phyloP scores from a whole-genome alignment of 2,797 vertebrate genomes.

The Otolemur crassicaudatus region DNA sequence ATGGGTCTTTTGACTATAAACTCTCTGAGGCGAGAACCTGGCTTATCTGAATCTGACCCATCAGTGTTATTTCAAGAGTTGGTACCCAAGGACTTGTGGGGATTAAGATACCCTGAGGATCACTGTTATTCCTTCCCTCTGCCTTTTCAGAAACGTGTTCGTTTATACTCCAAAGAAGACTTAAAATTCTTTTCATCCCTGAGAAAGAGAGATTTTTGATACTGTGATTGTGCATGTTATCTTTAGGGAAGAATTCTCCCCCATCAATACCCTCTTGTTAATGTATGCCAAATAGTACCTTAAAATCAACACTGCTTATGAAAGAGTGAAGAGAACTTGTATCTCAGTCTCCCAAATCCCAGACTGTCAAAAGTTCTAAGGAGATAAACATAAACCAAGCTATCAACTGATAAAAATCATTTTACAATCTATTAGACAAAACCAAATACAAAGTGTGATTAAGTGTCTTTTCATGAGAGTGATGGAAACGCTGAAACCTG shows the following conservation, averaged over 20 bases:
- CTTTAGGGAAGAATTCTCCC: constrained; percentile 7
- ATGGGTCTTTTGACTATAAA: not conserved
- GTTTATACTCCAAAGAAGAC: not conserved
- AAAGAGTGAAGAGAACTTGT: not conserved
- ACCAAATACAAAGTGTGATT: constrained; percentile 62
- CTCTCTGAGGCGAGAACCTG: not conserved
- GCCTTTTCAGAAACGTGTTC: not conserved
- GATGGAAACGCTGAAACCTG: not conserved
- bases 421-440: constrained; percentile 45
- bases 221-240: not conserved
- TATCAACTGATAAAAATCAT: constrained; percentile 50
- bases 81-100: not conserved
- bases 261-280: not conserved
- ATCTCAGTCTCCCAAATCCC: constrained; percentile 4
- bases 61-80: not conserved
- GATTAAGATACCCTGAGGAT: not conserved
- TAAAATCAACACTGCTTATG: not conserved
- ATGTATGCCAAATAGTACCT: not conserved
- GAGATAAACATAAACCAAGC: constrained; percentile 1
- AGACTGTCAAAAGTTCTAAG: constrained; percentile 27
- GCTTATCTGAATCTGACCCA: not conserved
- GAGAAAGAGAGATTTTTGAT: constrained; percentile 18
- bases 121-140: not conserved
- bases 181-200: constrained; percentile 31
- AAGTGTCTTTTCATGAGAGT: constrained; percentile 59